Percentiles rank a stretch among this genome's conserved stretches.
Evolutionary conservation across 2,888 invertebrate species (phyloP).

Genomic region (Frankliniella intonsa): DNA sequence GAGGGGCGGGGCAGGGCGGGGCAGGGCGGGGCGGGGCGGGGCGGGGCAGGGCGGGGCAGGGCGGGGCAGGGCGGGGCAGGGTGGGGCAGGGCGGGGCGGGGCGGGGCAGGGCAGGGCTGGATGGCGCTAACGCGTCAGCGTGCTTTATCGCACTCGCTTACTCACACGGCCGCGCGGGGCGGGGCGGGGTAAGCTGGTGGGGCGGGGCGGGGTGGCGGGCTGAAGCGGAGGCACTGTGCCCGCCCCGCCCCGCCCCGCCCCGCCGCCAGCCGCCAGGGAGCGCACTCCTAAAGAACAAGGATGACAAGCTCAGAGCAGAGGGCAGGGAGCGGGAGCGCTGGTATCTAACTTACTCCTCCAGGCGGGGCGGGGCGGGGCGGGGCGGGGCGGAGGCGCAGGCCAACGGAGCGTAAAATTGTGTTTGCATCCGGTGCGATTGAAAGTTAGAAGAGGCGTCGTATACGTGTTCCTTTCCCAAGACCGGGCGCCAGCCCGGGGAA

Average conservation of each 20-base stretch:
- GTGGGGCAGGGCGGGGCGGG: too few relatives aligned
- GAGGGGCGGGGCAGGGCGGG: too few relatives aligned
- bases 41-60: too few relatives aligned
- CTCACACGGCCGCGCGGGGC: not conserved
- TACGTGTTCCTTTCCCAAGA: too few relatives aligned
- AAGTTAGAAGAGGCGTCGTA: not conserved
- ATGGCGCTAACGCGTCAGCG: too few relatives aligned
- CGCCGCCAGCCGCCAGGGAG: not conserved
- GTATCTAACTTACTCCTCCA: too few relatives aligned
- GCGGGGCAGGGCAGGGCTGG: too few relatives aligned
- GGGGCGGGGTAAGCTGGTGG: not conserved
- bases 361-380: not conserved
- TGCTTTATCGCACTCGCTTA: too few relatives aligned
- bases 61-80: too few relatives aligned
- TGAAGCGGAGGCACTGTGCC: not conserved
- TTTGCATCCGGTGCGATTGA: conserved; percentile 6
- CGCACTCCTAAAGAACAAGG: not conserved
- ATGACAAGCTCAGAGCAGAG: not conserved
- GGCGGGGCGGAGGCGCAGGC: not conserved
- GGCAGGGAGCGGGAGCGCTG: not conserved
- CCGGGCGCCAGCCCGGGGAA: too few relatives aligned
- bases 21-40: too few relatives aligned
- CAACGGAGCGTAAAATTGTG: not conserved
- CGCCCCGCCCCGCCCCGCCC: not conserved
- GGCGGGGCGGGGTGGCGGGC: not conserved